Base-by-base conservation (phyloP, 2,113 vertebrate species). In the Ammospiza caudacuta region DNA sequence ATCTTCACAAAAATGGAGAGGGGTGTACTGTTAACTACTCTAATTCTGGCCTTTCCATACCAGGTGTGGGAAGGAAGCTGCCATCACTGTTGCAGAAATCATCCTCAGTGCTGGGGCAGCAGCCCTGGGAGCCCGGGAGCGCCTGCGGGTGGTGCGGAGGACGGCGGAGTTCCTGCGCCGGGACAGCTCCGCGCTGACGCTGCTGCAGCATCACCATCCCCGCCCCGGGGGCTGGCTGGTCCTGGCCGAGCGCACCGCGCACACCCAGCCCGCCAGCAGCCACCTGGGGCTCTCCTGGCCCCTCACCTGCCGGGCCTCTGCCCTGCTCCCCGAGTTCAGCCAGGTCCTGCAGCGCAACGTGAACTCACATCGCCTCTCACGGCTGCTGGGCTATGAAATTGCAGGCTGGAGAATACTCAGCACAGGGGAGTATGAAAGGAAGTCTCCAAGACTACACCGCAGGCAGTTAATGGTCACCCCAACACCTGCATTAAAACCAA, bases 381-480 rank as follows among this genome's bases (percentile, higher is more conserved):
- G 5, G 66, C 44, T 97, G 58, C 95, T 98, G 6, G 87, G 96
- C 27, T 87, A 89, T n/a, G 72, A 95, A 21, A 87, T 96, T 78
- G 37, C 88, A 59, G 96, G 95, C 41, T 98, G 96, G 95, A 96
- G 95, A 80, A 85, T 97, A 73, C 84, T 98, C 44, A 78, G 90
- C 59, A 87, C 58, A 69, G 88, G 87, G 5, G 8, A 31, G 18
- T 9, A 37, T 25, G 46, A 68, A 14, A 73, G 41, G 22, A 75
- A 78, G 28, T 43, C 75, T 39, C 73, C 73, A 29, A 89, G 83
- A 55, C 44, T 24, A 61, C 83, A 79, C 9, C 33, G 1, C 2
- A 82, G 79, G 49, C 63, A 1, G 20, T 68, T 89, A 64, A 95
- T 66, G 87, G 66, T 93, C 64, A 96, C 88, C 2, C 94, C 96